Evolutionary conservation across 2,113 vertebrate genomes (phyloP).

Genomic region (Telmatochromis brichardi): DNA sequence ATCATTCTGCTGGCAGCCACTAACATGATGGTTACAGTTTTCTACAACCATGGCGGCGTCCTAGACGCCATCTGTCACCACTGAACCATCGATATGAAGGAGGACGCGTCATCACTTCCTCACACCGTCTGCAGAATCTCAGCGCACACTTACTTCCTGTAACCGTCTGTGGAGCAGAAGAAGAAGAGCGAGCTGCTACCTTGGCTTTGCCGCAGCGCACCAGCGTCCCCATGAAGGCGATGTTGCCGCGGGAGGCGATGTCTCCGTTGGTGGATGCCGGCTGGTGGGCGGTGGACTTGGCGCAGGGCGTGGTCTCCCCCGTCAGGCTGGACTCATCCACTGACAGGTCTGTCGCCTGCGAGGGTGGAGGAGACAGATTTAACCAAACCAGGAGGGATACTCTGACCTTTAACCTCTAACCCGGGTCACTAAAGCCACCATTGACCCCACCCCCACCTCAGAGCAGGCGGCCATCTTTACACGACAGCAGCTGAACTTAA

Average conservation of each 20-base stretch:
- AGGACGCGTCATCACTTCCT: not conserved
- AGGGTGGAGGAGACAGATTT: rapidly evolving
- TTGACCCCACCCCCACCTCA: not conserved
- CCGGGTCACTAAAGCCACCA: rapidly evolving
- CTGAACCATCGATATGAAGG: not conserved
- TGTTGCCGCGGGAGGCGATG: slow-evolving; percentile 89
- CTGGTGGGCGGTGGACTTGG: slow-evolving; percentile 83
- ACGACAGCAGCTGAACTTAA: not conserved
- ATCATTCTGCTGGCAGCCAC: not conserved
- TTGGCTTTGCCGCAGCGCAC: slow-evolving; percentile 96
- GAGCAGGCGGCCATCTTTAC: not conserved
- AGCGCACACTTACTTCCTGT: not conserved
- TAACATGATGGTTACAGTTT: not conserved
- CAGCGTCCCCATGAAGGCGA: slow-evolving; percentile 98
- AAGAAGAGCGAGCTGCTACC: slow-evolving; percentile 58
- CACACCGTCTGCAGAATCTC: not conserved
- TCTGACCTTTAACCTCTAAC: not conserved
- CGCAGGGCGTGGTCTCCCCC: slow-evolving; percentile 87
- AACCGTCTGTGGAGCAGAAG: not conserved
- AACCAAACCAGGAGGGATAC: not conserved
- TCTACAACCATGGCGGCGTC: not conserved
- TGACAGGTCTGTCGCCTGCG: slow-evolving; percentile 83
- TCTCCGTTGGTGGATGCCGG: slow-evolving; percentile 78
- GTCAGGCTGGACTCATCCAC: slow-evolving; percentile 96
- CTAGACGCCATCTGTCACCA: not conserved